phyloP scores from a whole-genome alignment of 2,113 vertebrate species.

The Microtus pennsylvanicus region DNA sequence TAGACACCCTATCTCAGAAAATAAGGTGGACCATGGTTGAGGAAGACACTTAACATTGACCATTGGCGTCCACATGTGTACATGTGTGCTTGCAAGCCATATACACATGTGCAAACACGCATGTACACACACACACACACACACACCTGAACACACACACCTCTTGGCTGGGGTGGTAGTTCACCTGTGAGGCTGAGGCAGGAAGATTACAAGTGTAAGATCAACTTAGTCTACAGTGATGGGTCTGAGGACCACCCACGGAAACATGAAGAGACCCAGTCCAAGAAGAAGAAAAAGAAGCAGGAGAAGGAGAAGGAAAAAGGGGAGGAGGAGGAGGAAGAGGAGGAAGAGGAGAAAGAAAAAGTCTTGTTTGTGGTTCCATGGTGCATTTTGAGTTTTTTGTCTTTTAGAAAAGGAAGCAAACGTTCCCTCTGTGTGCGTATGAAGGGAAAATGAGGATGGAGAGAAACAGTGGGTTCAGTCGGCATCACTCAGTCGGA shows the following conservation, averaged over 20 bases:
- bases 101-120: not conserved
- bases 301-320: too few relatives aligned
- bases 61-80: not conserved
- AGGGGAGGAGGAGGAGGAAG: too few relatives aligned
- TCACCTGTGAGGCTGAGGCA: not conserved
- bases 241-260: not conserved
- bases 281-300: not conserved
- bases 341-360: too few relatives aligned
- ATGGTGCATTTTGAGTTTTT: slow-evolving; percentile 38
- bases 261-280: not conserved
- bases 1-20: not conserved
- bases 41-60: not conserved
- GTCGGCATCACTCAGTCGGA: not conserved
- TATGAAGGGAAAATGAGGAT: not conserved
- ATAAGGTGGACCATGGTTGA: not conserved
- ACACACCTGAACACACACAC: not conserved
- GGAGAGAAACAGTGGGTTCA: slow-evolving; percentile 10
- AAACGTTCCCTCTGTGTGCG: not conserved
- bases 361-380: not conserved
- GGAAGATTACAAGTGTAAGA: not conserved
- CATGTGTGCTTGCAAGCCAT: not conserved
- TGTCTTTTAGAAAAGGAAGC: slow-evolving; percentile 24
- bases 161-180: not conserved
- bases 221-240: not conserved
- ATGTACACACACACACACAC: not conserved